Evolutionary conservation across 2,888 invertebrate genomes (phyloP), one percentile per base, ranked within the genome.

Genomic region (Cerceris rybyensis): DNA sequence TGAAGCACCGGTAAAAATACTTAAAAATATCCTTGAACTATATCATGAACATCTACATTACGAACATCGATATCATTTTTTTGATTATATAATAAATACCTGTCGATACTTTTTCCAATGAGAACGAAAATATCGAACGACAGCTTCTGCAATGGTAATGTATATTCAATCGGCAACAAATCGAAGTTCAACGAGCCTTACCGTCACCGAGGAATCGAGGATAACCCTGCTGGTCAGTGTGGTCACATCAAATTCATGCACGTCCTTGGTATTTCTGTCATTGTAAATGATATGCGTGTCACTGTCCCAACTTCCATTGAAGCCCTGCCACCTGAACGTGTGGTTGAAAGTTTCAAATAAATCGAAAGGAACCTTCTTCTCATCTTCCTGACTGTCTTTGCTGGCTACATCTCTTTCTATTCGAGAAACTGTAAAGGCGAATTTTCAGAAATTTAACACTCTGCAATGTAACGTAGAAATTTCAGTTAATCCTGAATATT

Each of bases 251-350:
- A 89, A 92, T 63, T 87, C 77, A 2, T 85, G 75, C 14, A 93
- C 73, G 46, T 90, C 81, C 28, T 86, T 86, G 7, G 83, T 78
- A 7, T 75, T 52, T 13, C 42, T 52, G 52, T 91, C 85, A 17
- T 81, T 79, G 75, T 91, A 92, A 69, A 92, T 78, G 72, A 93
- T 90, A 81, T 90, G 90, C 46, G 88, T 89, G 42, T 88, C 88
- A 59, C 93, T 93, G 77, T 93, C 91, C 94, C 94, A 94, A 7
- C 92, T 91, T 49, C 93, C 93, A 75, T 93, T 93, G 87, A 93
- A 93, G 28, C 83, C 72, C 64, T 81, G 83, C 8, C 90, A 84
- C 1, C 86, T 84, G 77, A 91, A 93, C 58, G 86, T 81, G 46
- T 90, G 89, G 6, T 83, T 82, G 75, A 93, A 90, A 59, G 92